These are phyloP conservation scores for Pinctada fucata DNA, from an alignment of 2,888 invertebrate species.

Conservation along the genomic window DNA sequence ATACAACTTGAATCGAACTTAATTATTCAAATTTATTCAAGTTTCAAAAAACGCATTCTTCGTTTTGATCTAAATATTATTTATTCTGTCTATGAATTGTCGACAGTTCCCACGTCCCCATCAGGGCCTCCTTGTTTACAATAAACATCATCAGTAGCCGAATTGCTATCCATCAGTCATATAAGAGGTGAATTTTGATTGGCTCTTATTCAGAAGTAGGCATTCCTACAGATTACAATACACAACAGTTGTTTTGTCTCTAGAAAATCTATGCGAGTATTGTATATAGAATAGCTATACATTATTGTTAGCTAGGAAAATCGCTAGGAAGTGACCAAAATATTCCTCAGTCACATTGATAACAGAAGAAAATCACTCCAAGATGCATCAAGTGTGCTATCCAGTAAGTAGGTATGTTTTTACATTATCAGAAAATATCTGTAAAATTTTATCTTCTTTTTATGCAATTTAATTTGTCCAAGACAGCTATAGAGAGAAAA, in stretches of 20 bases:
- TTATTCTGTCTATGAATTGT: no score
- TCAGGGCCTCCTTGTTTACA: not conserved
- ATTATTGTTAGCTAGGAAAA: not conserved
- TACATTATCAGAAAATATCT: no score
- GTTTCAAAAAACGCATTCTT: no score
- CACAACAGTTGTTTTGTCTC: slow-evolving; percentile 25
- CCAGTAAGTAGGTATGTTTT: not conserved
- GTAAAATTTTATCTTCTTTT: no score
- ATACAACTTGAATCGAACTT: no score
- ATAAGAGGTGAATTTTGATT: not conserved
- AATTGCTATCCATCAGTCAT: not conserved
- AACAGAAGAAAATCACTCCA: not conserved
- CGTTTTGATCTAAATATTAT: no score
- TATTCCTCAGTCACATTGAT: no score
- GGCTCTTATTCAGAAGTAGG: not conserved
- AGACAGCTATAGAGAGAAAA: no score
- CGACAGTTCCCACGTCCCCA: not conserved
- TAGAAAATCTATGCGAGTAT: not conserved
- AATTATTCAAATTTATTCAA: no score
- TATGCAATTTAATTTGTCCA: no score
- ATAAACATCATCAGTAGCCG: slow-evolving; percentile 2
- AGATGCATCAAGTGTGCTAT: not conserved
- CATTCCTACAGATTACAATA: slow-evolving; percentile 15
- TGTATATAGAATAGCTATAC: not conserved
- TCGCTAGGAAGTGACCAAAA: not conserved